Evolutionary conservation across 2,888 invertebrate species (phyloP).

Genomic region (Orthosia cruda): DNA sequence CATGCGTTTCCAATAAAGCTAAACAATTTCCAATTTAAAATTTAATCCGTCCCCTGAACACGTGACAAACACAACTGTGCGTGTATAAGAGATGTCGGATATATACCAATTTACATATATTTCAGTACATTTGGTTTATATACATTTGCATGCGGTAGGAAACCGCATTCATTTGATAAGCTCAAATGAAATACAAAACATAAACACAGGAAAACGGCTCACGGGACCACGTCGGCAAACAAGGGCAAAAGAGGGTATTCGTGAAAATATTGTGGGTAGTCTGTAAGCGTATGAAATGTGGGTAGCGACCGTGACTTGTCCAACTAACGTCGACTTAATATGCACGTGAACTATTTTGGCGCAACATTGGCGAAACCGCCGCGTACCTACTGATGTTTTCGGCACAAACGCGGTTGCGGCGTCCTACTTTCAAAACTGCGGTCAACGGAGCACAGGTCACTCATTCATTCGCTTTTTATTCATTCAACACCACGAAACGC

Average conservation of each 20-base stretch:
- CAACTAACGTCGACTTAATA: conserved; percentile 46
- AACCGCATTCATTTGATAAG: conserved; percentile 53
- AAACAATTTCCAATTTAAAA: conserved; percentile 68
- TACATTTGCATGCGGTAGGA: conserved; percentile 65
- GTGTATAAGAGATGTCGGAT: conserved; percentile 39
- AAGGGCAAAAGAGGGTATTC: conserved; percentile 46
- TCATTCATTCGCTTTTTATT: conserved; percentile 73
- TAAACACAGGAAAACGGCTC: conserved; percentile 39
- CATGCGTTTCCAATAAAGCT: conserved; percentile 66
- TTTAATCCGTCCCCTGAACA: conserved; percentile 56
- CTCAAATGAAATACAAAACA: conserved; percentile 58
- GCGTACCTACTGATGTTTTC: conserved; percentile 55
- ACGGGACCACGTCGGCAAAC: conserved; percentile 42
- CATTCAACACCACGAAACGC: conserved; percentile 61
- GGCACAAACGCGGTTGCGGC: conserved; percentile 70
- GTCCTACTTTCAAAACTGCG: conserved; percentile 84
- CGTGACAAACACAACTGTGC: conserved; percentile 62
- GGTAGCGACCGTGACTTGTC: conserved; percentile 54
- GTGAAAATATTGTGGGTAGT: conserved; percentile 51
- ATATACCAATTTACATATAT: conserved; percentile 57
- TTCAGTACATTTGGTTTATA: conserved; percentile 56
- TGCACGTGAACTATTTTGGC: conserved; percentile 59
- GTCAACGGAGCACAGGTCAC: conserved; percentile 79
- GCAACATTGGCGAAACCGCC: conserved; percentile 50
- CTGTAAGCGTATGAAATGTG: conserved; percentile 63